These are phyloP conservation scores for Hemiscyllium ocellatum DNA, from an alignment of 2,113 vertebrate genomes.

Conservation along the genomic window DNA sequence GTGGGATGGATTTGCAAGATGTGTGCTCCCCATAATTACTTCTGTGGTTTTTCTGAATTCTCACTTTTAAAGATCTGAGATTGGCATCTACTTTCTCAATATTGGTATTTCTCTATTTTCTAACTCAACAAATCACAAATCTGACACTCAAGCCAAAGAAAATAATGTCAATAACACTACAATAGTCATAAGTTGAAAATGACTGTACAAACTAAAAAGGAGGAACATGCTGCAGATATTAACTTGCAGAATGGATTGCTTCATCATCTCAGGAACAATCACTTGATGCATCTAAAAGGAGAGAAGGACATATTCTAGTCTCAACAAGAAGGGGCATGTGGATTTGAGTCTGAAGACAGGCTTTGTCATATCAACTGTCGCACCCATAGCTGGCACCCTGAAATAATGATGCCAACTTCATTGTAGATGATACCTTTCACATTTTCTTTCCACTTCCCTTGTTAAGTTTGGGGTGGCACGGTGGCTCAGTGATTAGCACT, in stretches of 20 bases:
- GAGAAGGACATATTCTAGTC: background rate
- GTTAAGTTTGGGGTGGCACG: background rate
- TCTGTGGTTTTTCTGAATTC: background rate
- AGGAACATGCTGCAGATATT: background rate
- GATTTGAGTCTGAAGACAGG: background rate
- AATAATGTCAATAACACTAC: background rate
- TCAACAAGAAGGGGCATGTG: background rate
- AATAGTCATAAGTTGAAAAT: background rate
- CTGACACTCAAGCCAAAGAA: background rate
- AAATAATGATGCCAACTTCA: background rate
- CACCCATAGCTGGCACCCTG: background rate
- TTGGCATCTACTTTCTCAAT: background rate
- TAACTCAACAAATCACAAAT: background rate
- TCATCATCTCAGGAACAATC: background rate
- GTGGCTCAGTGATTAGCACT: too few relatives aligned
- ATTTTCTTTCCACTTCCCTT: background rate
- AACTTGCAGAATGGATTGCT: background rate
- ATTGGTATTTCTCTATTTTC: background rate
- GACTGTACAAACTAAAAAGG: background rate
- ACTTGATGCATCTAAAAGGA: background rate
- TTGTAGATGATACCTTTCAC: background rate
- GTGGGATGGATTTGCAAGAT: background rate
- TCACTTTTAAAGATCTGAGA: background rate
- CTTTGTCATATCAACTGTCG: background rate
- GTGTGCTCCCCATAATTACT: too few relatives aligned